Evolutionary conservation across 2,113 vertebrate genomes (phyloP), one percentile per base, ranked within the genome.

Genomic region (Meleagris gallopavo): DNA sequence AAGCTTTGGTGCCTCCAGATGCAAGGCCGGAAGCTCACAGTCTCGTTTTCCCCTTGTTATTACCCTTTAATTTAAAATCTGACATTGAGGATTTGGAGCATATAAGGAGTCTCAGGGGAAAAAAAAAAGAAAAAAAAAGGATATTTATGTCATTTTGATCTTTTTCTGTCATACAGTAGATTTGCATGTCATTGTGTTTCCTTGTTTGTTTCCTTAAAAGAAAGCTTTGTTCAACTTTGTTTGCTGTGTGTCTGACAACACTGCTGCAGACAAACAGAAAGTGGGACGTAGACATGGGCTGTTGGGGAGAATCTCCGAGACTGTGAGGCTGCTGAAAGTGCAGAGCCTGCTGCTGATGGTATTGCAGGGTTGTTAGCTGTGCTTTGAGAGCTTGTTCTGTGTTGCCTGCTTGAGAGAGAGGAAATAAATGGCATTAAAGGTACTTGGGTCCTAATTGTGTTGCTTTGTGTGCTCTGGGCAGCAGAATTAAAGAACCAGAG

Each of bases 221-320:
- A 79, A 87, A 87, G 66, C 82, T 95, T 91, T 94, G 78, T 85
- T 96, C 91, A 87, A 0, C 87, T 91, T 85, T 91, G 82, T 91
- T 94, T 83, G 74, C 85, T 91, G 11, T 57, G 20, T 89, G 90
- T 89, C 81, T 92, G 89, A 85, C 71, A n/a, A 36, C 36, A 40
- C 58, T 62, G 27, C 48, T 83, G 72, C 48, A 88, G 90, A 10
- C 0, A 0, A 81, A 79, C 67, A 80, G 82, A 93, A 92, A 87
- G 75, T 76, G 74, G 74, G 78, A 29, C 48, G n/a, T 20, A 61
- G 78, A 48, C 60, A n/a, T 82, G 85, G 48, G 78, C 66, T 76
- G 36, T 70, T 88, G 89, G 72, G 40, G 40, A 2, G 2, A 70
- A 80, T 38, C 75, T 75, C 48, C 88, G 82, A 87, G 58, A 46